Evolutionary conservation across 2,888 invertebrate genomes (phyloP).

Genomic region (Drosophila merina): DNA sequence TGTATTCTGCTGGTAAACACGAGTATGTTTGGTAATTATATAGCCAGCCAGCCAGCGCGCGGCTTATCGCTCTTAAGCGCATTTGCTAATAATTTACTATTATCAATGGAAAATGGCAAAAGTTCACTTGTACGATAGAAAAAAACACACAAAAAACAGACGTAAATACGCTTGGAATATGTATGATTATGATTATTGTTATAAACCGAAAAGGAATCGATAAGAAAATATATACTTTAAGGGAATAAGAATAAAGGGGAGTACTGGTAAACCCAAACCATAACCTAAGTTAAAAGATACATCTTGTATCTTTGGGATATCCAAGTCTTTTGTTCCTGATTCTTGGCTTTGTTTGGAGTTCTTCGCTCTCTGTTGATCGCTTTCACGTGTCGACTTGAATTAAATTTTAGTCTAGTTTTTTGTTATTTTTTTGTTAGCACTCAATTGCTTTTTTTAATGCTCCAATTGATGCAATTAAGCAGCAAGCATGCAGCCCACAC

Average conservation of each 20-base stretch:
- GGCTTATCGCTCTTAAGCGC: conserved; percentile 64
- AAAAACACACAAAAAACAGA: background rate
- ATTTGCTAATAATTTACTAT: conserved; percentile 62
- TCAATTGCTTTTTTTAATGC: conserved; percentile 60
- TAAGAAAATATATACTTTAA: conserved; percentile 11
- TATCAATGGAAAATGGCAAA: conserved; percentile 58
- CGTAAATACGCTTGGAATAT: conserved; percentile 9
- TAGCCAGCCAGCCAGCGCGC: conserved; percentile 1
- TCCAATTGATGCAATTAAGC: conserved; percentile 69
- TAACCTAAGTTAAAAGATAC: background rate
- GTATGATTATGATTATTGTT: conserved; percentile 24
- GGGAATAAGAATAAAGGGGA: background rate
- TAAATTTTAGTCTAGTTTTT: conserved; percentile 23
- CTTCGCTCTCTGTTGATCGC: conserved; percentile 21
- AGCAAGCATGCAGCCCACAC: conserved; percentile 21
- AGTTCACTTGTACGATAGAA: conserved; percentile 32
- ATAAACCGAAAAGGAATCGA: conserved; percentile 18
- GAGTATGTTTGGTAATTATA: conserved; percentile 33
- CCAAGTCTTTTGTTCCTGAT: background rate
- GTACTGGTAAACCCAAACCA: background rate
- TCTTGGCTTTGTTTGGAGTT: conserved; percentile 14
- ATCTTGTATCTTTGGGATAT: background rate
- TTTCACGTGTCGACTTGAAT: conserved; percentile 36
- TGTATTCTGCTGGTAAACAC: conserved; percentile 5
- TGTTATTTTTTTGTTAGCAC: conserved; percentile 24